Base-by-base conservation (phyloP, 2,888 invertebrate genomes). In the Marronus borbonicus region DNA sequence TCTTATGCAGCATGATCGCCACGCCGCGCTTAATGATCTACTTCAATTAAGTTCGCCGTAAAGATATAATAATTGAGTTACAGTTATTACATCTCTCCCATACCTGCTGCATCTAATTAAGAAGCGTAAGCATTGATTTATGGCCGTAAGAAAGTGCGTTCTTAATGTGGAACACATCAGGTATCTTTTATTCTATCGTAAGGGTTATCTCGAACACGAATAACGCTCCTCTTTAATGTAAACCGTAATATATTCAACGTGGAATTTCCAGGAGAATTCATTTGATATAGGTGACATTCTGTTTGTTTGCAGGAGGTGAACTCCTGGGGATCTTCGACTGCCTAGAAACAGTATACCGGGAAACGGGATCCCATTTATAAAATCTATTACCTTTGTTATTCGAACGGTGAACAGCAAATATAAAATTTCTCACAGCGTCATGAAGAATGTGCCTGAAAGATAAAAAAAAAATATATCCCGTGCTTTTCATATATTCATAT, bases 381-480 rank as follows among this genome's bases (percentile, higher is more conserved):
- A 83, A 83, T 81, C 80, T 82, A 81, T 82, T 81, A 80, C 80
- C 81, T 81, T 81, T 81, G 81, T 80, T 76, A 58, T 79, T 81
- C 79, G 78, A 78, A 76, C 75, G 31, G 17, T 17, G 39, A 65
- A 76, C 66, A 44, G 65, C 55, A 65, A 66, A 76, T 76, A 52
- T 76, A 76, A 36, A 55, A 65, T 65, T 76, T 58, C 58, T 72
- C 79, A 58, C 14, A 58, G 17, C 5, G 31, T 36, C 31, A 36
- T 36, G 31, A 36, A 36, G 5, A 36, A 36, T 36, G 5, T 36
- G 4, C 31, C 31, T 36, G 5, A 36, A 36, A 36, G 5, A 36
- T 36, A 36, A 36, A 36, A 36, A 3, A 36, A 36, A 24, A 24
- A 24, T 24, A 24, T 5, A 36, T 36, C 31, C 31, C 5, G 5